Evolutionary conservation across 2,797 vertebrate genomes (phyloP), one percentile per base, ranked within the genome.

Genomic region (Diplodus sargus): DNA sequence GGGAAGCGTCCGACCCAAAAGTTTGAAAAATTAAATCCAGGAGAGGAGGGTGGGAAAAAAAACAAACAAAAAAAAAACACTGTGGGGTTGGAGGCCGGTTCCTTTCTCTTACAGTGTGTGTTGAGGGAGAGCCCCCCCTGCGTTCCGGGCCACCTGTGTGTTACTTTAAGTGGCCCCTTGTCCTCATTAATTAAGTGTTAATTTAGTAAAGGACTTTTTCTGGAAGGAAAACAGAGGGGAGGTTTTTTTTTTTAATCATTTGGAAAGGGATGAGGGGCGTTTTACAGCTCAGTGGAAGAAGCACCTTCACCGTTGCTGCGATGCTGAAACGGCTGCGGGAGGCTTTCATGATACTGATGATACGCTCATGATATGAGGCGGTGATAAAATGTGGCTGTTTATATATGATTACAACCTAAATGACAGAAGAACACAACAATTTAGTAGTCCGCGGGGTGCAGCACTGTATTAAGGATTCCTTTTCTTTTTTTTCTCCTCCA

Each of bases 201-300:
- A 84, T 90, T 89, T 67, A 45, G 8, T 78, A n/a, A 86, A 79
- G 63, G 4, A 51, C 17, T 70, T 78, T 87, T 78, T 81, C 42
- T 82, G 57, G 69, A 66, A 57, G 45, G 30, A 82, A 86, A 80
- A 81, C 25, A 83, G 49, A 70, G 70, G 22, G 42, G 4, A 39
- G 39, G 76, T 64, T 78, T 58, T 79, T 64, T 58, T 20, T 79
- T 64, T 78, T 22, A 18, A 23, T 72, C 43, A 77, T 75, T 81
- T 85, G 74, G 63, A 81, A 70, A 77, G 47, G 49, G 22, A 81
- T 81, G 52, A 86, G 61, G 82, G 74, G 34, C 18, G 54, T 79
- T 87, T 80, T 78, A 56, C 43, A n/a, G 60, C 77, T 85, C 49
- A 59, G 78, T 30, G 67, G 76, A 82, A 79, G 43, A 73, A 57